Percentiles rank a stretch among this genome's conserved stretches.
These are phyloP conservation scores for Platygyra sinensis DNA, from an alignment of 64 coral and sea anemone genomes.

Conservation along the genomic window DNA sequence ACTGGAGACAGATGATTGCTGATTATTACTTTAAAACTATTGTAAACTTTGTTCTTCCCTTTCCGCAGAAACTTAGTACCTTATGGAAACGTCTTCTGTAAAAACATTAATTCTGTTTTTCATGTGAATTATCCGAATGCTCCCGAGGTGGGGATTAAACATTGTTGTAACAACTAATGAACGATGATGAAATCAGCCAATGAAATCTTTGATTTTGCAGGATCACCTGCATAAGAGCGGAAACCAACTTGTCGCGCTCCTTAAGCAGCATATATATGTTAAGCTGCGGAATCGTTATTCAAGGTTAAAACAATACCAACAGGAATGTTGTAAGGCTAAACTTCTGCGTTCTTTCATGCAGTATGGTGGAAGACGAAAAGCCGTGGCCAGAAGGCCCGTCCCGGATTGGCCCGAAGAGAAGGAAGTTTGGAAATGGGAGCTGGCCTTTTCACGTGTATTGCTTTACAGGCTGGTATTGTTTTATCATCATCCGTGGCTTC, in stretches of 20 bases:
- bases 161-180: background rate
- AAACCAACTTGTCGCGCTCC: background rate
- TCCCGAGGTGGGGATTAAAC: background rate
- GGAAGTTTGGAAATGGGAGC: conserved; percentile 23
- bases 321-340: background rate
- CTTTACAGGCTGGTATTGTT: conserved; percentile 47
- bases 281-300: background rate
- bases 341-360: background rate
- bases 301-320: background rate
- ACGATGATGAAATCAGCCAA: background rate
- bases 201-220: background rate
- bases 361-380: conserved; percentile 5
- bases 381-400: conserved; percentile 66
- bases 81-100: no score
- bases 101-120: no score
- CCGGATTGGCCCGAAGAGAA: conserved; percentile 61
- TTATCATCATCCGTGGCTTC: background rate
- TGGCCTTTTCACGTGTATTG: conserved; percentile 61
- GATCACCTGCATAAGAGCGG: background rate
- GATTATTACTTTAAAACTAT: no score
- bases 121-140: background rate
- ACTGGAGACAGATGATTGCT: no score
- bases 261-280: no score
- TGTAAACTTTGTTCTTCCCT: no score
- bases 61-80: no score